Percentiles rank a stretch among this genome's conserved stretches.
Conservation (phyloP, 2,888 invertebrate genomes). For the Thumatha senex region DNA sequence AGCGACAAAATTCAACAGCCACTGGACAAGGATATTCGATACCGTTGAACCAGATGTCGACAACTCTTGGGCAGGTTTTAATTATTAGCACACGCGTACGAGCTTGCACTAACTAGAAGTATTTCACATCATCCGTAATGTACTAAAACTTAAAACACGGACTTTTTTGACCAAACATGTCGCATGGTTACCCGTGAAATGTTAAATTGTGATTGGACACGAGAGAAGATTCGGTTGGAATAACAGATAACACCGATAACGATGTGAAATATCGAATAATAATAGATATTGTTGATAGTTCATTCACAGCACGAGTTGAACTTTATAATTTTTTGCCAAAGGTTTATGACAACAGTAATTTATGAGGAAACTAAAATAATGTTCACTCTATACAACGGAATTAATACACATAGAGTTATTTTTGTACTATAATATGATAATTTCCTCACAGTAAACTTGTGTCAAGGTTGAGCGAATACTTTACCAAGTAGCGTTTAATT, state of each 20-base stretch:
- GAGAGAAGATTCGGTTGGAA: constrained; percentile 48
- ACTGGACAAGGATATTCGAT: constrained; percentile 78
- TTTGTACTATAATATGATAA: constrained; percentile 5
- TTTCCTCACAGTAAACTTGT: constrained; percentile 6
- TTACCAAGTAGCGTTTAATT: neutral
- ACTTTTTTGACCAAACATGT: constrained; percentile 29
- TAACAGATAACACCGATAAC: constrained; percentile 49
- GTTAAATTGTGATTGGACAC: constrained; percentile 40
- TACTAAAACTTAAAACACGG: constrained; percentile 11
- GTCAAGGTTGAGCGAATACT: constrained; percentile 11
- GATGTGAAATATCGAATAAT: constrained; percentile 21
- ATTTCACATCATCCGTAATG: constrained; percentile 16
- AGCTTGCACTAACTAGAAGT: constrained; percentile 21
- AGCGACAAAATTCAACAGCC: constrained; percentile 78
- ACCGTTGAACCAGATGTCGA: constrained; percentile 71
- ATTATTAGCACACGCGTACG: constrained; percentile 48
- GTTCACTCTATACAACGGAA: constrained; percentile 20
- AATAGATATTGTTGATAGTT: constrained; percentile 17
- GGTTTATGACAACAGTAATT: constrained; percentile 35
- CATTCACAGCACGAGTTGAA: constrained; percentile 12
- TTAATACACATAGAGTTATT: constrained; percentile 29
- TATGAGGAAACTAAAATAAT: constrained; percentile 37
- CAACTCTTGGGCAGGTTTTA: constrained; percentile 66
- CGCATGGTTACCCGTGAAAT: constrained; percentile 31
- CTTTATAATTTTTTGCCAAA: constrained; percentile 13